A percentile compares a stretch with the other conserved stretches of the same genome.
These are phyloP conservation scores for Pelusios castaneus DNA, from an alignment of 2,113 vertebrate genomes.

Conservation along the genomic window DNA sequence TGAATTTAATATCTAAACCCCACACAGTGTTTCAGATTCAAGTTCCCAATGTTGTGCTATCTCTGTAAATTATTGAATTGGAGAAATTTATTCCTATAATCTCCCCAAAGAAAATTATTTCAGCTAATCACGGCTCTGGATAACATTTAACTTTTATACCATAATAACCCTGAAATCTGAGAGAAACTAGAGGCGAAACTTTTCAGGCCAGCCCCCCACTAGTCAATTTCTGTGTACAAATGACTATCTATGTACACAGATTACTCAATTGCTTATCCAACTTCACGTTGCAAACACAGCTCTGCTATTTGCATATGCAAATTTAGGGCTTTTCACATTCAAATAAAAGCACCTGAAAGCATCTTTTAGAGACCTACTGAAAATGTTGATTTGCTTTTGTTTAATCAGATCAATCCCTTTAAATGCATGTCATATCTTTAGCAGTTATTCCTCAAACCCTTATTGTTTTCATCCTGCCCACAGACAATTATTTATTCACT, in stretches of 20 bases:
- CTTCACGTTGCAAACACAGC: neutral
- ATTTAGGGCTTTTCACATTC: constrained; percentile 17
- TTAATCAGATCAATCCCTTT: neutral
- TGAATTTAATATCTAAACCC: neutral
- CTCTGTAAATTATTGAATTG: neutral
- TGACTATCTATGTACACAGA: neutral
- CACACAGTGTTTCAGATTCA: neutral
- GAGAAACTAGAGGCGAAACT: neutral
- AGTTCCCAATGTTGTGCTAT: neutral
- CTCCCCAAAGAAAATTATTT: neutral
- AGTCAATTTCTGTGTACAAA: neutral
- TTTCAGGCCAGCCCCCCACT: neutral
- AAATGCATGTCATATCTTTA: neutral
- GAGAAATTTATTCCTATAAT: neutral
- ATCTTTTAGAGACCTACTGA: neutral
- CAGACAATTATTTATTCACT: neutral
- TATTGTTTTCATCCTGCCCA: neutral
- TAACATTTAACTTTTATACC: neutral
- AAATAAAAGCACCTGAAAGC: neutral
- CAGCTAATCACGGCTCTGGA: neutral
- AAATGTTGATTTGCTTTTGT: neutral
- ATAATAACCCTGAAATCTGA: neutral
- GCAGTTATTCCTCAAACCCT: neutral
- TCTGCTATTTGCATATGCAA: constrained; percentile 7
- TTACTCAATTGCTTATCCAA: neutral